Evolutionary conservation across 2,113 vertebrate species (phyloP).

Genomic region (Synodontis membranacea): DNA sequence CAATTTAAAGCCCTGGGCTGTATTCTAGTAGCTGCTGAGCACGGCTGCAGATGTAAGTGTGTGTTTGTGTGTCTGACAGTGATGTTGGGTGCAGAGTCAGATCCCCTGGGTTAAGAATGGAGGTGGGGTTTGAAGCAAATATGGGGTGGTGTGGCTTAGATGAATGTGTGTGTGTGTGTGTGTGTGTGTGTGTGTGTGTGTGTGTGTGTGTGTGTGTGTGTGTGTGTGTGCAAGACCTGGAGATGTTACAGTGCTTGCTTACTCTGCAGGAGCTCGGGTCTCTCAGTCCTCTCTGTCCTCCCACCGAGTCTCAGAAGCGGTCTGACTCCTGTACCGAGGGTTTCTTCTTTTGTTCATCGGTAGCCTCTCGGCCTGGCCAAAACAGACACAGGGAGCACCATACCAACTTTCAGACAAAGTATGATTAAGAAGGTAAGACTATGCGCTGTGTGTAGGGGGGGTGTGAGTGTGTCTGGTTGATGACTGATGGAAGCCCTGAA

Average conservation of each 20-base stretch:
- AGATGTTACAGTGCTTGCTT: constrained; percentile 53
- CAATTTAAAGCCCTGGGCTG: constrained; percentile 49
- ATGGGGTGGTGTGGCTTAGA: constrained; percentile 26
- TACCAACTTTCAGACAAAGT: constrained; percentile 50
- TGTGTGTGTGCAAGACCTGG: constrained; percentile 30
- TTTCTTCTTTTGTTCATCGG: constrained; percentile 26
- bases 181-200: constrained; percentile 24
- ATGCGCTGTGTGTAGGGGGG: constrained; percentile 32
- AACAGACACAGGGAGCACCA: constrained; percentile 11
- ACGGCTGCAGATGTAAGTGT: constrained; percentile 31
- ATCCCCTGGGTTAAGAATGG: constrained; percentile 39
- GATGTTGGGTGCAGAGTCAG: constrained; percentile 42
- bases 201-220: constrained; percentile 26
- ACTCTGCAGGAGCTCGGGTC: constrained; percentile 57
- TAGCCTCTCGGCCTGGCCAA: constrained; percentile 7
- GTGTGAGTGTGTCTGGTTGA: constrained; percentile 24
- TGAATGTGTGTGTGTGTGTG: constrained; percentile 15
- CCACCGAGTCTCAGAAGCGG: constrained; percentile 32
- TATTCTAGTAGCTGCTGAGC: constrained; percentile 42
- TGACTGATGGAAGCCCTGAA: constrained; percentile 49
- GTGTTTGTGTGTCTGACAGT: constrained; percentile 16
- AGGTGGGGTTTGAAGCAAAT: constrained; percentile 25
- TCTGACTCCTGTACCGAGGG: constrained; percentile 22
- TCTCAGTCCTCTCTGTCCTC: constrained; percentile 40
- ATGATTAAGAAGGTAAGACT: constrained; percentile 66